A percentile compares a stretch with the other conserved stretches of the same genome.
Conservation (phyloP, 1,140 invertebrate genomes). For the Zaprionus ghesquierei region DNA sequence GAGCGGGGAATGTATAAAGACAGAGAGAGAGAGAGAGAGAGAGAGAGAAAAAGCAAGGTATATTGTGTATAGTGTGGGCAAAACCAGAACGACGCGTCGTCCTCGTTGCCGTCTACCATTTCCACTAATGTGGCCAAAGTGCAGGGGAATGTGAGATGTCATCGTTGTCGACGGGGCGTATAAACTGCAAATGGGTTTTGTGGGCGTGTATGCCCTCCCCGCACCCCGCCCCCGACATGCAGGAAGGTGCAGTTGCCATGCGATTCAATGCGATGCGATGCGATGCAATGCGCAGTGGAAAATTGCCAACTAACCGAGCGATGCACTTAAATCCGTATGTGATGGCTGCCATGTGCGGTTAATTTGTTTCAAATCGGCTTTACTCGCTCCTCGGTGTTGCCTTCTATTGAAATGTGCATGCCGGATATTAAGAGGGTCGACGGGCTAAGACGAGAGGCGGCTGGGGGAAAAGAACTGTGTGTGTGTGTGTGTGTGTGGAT, state of each 20-base stretch:
- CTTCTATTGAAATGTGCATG: neutral
- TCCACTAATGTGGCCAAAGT: neutral
- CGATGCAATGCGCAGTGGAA: conserved; percentile 52
- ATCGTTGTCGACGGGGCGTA: neutral
- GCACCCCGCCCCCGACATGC: too few relatives aligned
- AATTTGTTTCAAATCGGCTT: conserved; percentile 74
- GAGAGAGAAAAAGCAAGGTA: neutral
- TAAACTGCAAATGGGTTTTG: neutral
- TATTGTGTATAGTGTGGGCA: too few relatives aligned
- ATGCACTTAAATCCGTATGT: conserved; percentile 60
- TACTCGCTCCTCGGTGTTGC: neutral
- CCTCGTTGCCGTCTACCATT: too few relatives aligned
- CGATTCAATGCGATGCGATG: conserved; percentile 2
- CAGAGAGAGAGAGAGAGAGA: neutral
- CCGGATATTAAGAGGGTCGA: conserved; percentile 12
- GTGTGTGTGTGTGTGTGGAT: too few relatives aligned
- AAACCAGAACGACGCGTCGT: neutral
- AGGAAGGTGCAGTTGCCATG: neutral
- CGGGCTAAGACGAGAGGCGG: too few relatives aligned
- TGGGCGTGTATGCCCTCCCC: neutral
- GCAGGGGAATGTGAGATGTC: neutral
- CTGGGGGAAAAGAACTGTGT: too few relatives aligned
- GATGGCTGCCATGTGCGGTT: conserved; percentile 65
- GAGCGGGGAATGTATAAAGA: neutral
- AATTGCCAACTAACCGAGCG: conserved; percentile 64